A percentile compares a stretch with the other conserved stretches of the same genome.
Evolutionary conservation across 2,113 vertebrate genomes (phyloP).

Genomic region (Glaucidium brasilianum): DNA sequence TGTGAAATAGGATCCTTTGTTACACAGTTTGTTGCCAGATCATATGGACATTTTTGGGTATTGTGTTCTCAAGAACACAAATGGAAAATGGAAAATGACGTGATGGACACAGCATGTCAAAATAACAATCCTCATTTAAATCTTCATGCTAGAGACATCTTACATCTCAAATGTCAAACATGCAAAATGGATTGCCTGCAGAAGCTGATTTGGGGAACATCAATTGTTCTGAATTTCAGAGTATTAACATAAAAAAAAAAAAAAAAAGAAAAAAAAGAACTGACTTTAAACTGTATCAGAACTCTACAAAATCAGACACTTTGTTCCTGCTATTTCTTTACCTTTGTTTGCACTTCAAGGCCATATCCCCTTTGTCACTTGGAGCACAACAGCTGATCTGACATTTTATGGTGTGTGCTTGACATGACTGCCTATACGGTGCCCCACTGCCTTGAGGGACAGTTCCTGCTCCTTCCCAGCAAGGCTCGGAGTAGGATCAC

Average conservation of each 20-base stretch:
- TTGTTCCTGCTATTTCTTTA: constrained; percentile 4
- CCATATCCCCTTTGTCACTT: not conserved
- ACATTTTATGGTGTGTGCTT: not conserved
- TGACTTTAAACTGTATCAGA: not conserved
- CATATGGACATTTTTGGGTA: not conserved
- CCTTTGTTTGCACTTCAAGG: constrained; percentile 16
- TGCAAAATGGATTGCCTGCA: not conserved
- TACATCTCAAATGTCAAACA: constrained; percentile 42
- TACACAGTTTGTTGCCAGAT: constrained; percentile 20
- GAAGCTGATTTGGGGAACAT: not conserved
- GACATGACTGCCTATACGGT: not conserved
- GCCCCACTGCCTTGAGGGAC: not conserved
- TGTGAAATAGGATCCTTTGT: not conserved
- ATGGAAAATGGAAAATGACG: not conserved
- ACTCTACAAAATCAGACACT: not conserved
- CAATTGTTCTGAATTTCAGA: constrained; percentile 26
- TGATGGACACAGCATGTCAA: constrained; percentile 19
- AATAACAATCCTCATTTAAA: constrained; percentile 9
- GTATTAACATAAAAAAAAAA: not conserved
- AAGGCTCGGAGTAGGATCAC: not conserved
- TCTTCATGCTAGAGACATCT: not conserved
- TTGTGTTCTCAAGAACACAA: not conserved
- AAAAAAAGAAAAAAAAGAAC: not conserved
- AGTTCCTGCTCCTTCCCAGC: not conserved
- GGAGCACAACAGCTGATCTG: not conserved